These are phyloP conservation scores for Molanna angustata DNA, from an alignment of 2,888 invertebrate species.

Conservation along the genomic window DNA sequence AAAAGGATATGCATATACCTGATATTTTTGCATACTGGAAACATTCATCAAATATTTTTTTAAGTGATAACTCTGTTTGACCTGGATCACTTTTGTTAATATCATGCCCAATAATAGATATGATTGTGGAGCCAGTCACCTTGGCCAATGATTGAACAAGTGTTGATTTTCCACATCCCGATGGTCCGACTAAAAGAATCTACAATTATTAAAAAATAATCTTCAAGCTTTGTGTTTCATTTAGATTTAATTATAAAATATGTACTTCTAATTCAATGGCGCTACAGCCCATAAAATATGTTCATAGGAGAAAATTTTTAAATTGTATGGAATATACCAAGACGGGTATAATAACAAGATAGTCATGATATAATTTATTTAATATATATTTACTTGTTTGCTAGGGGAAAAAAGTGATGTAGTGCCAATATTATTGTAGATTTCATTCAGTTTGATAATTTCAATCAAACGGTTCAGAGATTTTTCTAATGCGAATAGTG, in stretches of 20 bases:
- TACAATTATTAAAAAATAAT: too few relatives aligned
- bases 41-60: conserved; percentile 48
- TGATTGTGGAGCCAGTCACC: conserved; percentile 45
- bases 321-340: too few relatives aligned
- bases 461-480: conserved; percentile 35
- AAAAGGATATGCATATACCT: too few relatives aligned
- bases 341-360: too few relatives aligned
- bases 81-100: conserved; percentile 51
- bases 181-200: conserved; percentile 52
- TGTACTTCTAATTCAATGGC: too few relatives aligned
- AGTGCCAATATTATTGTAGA: conserved; percentile 8
- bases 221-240: too few relatives aligned
- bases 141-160: conserved; percentile 50
- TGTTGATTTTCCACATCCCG: conserved; percentile 59
- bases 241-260: too few relatives aligned
- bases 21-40: conserved; percentile 37
- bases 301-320: too few relatives aligned
- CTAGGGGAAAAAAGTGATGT: conserved; percentile 16
- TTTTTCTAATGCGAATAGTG: conserved; percentile 20
- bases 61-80: conserved; percentile 49
- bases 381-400: conserved; percentile 16
- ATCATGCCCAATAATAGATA: conserved; percentile 46
- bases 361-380: too few relatives aligned
- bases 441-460: conserved; percentile 27
- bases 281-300: too few relatives aligned